Evolutionary conservation across 1,140 invertebrate species (phyloP), one percentile per base, ranked within the genome.

Genomic region (Drosophila ercepeae): DNA sequence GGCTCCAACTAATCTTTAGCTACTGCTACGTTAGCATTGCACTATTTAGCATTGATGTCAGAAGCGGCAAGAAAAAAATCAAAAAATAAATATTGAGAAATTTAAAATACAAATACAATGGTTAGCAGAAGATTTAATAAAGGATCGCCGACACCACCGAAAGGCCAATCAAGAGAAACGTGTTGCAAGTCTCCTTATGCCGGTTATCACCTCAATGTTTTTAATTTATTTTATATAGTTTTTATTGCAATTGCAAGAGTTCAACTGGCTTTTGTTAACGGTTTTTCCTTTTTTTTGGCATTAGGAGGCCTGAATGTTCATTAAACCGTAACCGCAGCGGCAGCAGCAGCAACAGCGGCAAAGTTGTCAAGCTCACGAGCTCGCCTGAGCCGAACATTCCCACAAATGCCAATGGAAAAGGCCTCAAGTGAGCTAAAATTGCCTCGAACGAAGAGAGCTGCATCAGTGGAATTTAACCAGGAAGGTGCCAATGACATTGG

Each of bases 121-220:
- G 63, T 60, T 55, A 55, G 68, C 67, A 86, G 81, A 86, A 86
- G 81, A 86, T 86, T 86, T 86, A 88, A 86, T 86, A 86, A 86
- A 73, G 44, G 68, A 53, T 41, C 65, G 44, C 32, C 51, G 39
- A 16, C 53, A 27, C 25, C 25, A 63, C 53, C 76, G 67, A 86
- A 81, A 72, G 67, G 76, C 76, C 67, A 86, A 84, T 52, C 61
- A 65, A 52, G 42, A 73, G 68, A 86, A 86, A 86, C 81, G 82
- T 86, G 82, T 86, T 86, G 82, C 81, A 86, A 81, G 75, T n/a
- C n/a, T n/a, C n/a, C n/a, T n/a, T n/a, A n/a, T n/a, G n/a, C n/a
- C n/a, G n/a, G n/a, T n/a, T n/a, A n/a, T n/a, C n/a, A n/a, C n/a
- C n/a, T n/a, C n/a, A n/a, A n/a, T n/a, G n/a, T n/a, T n/a, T 58